phyloP scores from a whole-genome alignment of 1,140 invertebrate species.

The Sminthurides bifidus region DNA sequence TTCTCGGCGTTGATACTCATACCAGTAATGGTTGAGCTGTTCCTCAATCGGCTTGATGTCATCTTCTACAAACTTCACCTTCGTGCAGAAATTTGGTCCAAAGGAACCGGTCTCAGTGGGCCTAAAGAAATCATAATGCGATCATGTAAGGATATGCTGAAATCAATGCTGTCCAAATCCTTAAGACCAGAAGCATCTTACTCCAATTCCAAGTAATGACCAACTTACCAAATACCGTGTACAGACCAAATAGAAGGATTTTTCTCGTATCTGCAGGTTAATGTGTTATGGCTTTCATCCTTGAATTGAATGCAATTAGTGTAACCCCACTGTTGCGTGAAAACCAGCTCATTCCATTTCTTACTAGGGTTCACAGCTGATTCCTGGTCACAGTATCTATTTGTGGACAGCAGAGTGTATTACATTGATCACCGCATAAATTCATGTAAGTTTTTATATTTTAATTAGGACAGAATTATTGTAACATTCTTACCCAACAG shows the following conservation, averaged over 20 bases:
- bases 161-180: slow-evolving; percentile 17
- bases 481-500: no score
- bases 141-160: background rate
- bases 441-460: no score
- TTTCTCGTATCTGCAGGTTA: slow-evolving; percentile 22
- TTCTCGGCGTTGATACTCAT: slow-evolving; percentile 26
- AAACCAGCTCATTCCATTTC: slow-evolving; percentile 24
- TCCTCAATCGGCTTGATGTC: slow-evolving; percentile 11
- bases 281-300: background rate
- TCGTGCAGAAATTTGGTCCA: slow-evolving; percentile 28
- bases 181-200: background rate
- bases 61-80: slow-evolving; percentile 25
- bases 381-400: no score
- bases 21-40: slow-evolving; percentile 25
- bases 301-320: slow-evolving; percentile 27
- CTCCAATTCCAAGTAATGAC: background rate
- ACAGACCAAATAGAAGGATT: slow-evolving; percentile 28
- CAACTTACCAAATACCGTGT: slow-evolving; percentile 29
- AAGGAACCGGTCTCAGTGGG: slow-evolving; percentile 17
- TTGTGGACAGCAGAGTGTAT: no score
- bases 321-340: slow-evolving; percentile 29
- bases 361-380: background rate
- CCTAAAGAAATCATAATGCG: slow-evolving; percentile 5
- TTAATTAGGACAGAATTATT: no score
- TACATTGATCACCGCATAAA: no score